phyloP scores from a whole-genome alignment of 2,113 vertebrate species.

The Excalfactoria chinensis region DNA sequence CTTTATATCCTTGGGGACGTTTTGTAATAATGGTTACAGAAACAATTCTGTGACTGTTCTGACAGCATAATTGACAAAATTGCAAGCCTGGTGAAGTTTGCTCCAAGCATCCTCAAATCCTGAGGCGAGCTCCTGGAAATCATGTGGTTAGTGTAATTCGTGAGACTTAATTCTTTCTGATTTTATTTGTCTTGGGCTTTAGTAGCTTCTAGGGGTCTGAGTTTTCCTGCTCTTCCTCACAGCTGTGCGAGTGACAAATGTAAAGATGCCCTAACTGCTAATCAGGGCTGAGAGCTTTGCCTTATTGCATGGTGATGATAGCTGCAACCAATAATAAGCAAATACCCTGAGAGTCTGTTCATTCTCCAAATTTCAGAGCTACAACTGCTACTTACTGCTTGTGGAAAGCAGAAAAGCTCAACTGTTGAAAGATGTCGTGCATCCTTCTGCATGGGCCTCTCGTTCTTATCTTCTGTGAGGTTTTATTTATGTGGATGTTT shows the following conservation, averaged over 20 bases:
- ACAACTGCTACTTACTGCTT: background rate
- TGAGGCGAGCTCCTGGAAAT: background rate
- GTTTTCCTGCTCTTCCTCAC: background rate
- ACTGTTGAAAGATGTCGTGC: background rate
- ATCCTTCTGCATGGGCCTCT: background rate
- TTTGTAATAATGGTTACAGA: background rate
- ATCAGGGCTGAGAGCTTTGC: background rate
- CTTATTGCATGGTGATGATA: background rate
- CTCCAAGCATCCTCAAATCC: background rate
- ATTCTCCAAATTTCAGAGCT: background rate
- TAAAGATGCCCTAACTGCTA: background rate
- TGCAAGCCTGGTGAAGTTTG: background rate
- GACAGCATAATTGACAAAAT: background rate
- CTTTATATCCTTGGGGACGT: background rate
- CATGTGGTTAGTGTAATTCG: background rate
- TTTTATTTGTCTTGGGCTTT: background rate
- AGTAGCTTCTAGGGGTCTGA: background rate
- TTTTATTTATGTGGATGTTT: background rate
- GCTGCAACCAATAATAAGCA: background rate
- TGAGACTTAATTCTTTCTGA: background rate
- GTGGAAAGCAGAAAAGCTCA: background rate
- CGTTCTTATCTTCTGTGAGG: background rate
- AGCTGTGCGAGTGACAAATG: accelerated
- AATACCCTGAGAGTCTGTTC: background rate
- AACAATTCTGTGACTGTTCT: background rate